Evolutionary conservation across 2,797 vertebrate species (phyloP).

Genomic region (Apogon talboti): DNA sequence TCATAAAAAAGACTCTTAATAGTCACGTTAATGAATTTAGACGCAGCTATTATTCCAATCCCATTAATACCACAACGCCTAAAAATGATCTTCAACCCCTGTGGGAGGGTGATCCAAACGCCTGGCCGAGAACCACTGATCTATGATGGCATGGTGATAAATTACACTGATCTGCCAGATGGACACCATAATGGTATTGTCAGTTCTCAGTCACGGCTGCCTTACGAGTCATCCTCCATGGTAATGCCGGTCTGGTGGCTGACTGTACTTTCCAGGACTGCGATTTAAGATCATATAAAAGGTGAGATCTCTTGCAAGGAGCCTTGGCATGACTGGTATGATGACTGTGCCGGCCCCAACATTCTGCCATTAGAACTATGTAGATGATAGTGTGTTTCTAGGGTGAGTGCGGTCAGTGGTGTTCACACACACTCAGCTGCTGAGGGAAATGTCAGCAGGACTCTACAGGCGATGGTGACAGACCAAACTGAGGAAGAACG

Average conservation of each 20-base stretch:
- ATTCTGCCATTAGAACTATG: constrained; percentile 67
- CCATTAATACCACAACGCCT: constrained; percentile 5
- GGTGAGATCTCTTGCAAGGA: constrained; percentile 28
- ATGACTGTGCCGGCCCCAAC: constrained; percentile 45
- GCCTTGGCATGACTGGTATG: constrained; percentile 69
- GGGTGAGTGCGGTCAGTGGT: constrained; percentile 65
- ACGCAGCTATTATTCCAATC: constrained; percentile 25
- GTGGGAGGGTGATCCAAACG: constrained; percentile 18
- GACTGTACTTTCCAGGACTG: constrained; percentile 7
- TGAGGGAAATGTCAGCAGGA: constrained; percentile 80
- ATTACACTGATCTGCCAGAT: constrained; percentile 54
- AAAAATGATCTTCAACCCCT: constrained; percentile 11
- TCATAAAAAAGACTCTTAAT: background rate
- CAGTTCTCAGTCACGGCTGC: constrained; percentile 30
- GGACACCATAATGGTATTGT: constrained; percentile 42
- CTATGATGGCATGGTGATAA: constrained; percentile 54
- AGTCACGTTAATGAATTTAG: constrained; percentile 23
- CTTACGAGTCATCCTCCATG: constrained; percentile 26
- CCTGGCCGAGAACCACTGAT: constrained; percentile 21
- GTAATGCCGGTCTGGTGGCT: constrained; percentile 26
- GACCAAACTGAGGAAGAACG: constrained; percentile 50
- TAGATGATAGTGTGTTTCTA: constrained; percentile 56
- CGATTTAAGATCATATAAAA: constrained; percentile 31
- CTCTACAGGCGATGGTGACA: constrained; percentile 65
- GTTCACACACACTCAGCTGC: constrained; percentile 68